phyloP scores from a whole-genome alignment of 2,797 vertebrate species.

The Galago senegalensis region DNA sequence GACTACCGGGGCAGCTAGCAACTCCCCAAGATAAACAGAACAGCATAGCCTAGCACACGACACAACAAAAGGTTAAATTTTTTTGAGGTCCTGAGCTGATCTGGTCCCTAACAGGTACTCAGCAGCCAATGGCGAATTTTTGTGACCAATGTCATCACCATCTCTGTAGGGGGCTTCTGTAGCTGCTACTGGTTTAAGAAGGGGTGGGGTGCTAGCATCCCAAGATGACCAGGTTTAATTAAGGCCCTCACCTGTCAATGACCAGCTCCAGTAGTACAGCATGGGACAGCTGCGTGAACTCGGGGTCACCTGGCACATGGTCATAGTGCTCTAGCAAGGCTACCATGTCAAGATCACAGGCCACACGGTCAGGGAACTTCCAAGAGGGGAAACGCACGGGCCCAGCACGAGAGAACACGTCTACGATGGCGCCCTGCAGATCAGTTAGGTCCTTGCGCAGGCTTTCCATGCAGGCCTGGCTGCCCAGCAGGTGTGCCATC shows the following conservation, averaged over 20 bases:
- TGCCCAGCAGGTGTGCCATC: conserved; percentile 93
- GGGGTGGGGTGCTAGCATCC: background rate
- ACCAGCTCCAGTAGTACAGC: conserved; percentile 94
- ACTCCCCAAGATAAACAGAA: no score
- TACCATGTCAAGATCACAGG: conserved; percentile 94
- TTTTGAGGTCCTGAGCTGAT: background rate
- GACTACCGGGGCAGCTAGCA: background rate
- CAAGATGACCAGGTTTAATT: background rate
- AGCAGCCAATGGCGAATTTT: background rate
- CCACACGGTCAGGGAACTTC: conserved; percentile 96
- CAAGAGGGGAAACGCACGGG: conserved; percentile 93
- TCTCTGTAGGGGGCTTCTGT: background rate
- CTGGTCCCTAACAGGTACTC: background rate
- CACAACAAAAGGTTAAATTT: background rate
- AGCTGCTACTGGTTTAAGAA: background rate
- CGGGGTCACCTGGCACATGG: conserved; percentile 91
- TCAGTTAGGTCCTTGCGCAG: conserved; percentile 94
- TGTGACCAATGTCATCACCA: background rate
- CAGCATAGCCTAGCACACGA: background rate
- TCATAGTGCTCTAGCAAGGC: conserved; percentile 94
- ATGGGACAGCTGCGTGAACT: conserved; percentile 95
- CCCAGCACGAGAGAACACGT: conserved; percentile 94
- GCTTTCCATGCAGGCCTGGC: conserved; percentile 93
- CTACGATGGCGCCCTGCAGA: conserved; percentile 93
- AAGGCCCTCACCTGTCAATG: conserved; percentile 93